Percentiles rank a stretch among this genome's conserved stretches.
Conservation (phyloP, 2,888 invertebrate species). For the Himalopsyche tibetana region DNA sequence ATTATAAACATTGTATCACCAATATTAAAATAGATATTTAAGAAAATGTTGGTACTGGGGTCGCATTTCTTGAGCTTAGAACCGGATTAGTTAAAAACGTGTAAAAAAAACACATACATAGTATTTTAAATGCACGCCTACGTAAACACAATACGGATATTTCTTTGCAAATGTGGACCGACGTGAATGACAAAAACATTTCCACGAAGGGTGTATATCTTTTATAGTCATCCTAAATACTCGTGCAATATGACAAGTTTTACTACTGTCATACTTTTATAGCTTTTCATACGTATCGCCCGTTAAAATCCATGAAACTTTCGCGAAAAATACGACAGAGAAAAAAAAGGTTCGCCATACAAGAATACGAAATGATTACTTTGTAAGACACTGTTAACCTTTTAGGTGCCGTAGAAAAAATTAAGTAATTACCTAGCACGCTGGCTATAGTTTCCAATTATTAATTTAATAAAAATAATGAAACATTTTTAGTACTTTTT, state of each 20-base stretch:
- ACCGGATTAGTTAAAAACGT: too few relatives aligned
- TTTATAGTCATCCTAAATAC: conserved; percentile 35
- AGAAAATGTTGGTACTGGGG: too few relatives aligned
- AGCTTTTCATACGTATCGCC: conserved; percentile 19
- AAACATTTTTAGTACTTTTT: too few relatives aligned
- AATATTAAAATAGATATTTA: too few relatives aligned
- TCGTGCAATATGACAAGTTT: neutral
- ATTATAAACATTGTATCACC: too few relatives aligned
- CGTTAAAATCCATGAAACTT: conserved; percentile 33
- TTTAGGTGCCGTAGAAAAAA: too few relatives aligned
- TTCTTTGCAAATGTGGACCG: neutral
- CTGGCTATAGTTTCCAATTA: too few relatives aligned
- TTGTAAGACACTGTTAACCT: neutral
- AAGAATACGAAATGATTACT: neutral
- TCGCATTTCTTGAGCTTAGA: too few relatives aligned
- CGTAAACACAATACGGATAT: neutral
- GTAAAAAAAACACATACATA: too few relatives aligned
- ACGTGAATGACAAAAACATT: neutral
- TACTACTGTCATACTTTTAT: conserved; percentile 30
- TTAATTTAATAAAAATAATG: too few relatives aligned
- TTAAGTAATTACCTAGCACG: too few relatives aligned
- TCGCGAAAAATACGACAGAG: neutral
- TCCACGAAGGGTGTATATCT: neutral
- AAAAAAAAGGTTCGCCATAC: neutral
- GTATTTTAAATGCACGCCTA: too few relatives aligned